Base-by-base conservation (phyloP, 2,797 vertebrate genomes). In the Falco columbarius region DNA sequence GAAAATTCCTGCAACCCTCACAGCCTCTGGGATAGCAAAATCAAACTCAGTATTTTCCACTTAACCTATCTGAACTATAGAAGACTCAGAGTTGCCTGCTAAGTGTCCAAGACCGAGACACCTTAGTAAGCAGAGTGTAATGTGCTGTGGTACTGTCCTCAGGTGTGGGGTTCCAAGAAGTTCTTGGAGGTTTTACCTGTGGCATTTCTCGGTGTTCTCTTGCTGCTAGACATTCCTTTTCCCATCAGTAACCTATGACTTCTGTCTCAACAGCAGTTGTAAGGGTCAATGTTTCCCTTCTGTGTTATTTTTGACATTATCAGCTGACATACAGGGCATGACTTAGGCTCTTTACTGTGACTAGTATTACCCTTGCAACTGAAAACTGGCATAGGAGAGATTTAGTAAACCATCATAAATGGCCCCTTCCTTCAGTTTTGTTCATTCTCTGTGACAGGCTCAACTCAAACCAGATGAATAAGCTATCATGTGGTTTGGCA, bases 401-500 rank as follows among this genome's bases (percentile, higher is more conserved):
- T 65, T 58, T 40, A 85, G 38, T 36, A 80, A 82, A 74, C n/a
- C 30, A 27, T 20, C 24, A 5, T 32, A 91, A 81, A 44, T 9
- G 49, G 8, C 19, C 14, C 6, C 7, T 80, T 58, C 47, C 38
- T 76, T 89, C 61, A 74, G 42, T 71, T 77, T 54, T 71, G 5
- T 11, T 90, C 21, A 4, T 65, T 84, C 75, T 47, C 19, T 86
- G 23, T 81, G 75, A 54, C 55, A 85, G n/a, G 30, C 19, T 83
- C 68, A 49, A 11, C 38, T 68, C 6, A 30, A 92, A 76, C 17
- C 46, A 71, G 61, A 59, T 42, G 36, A 89, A 77, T n/a, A 74
- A 71, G 27, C 42, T 81, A 20, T 38, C 2, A 1, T 0, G 0
- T 19, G 62, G 56, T 49, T 51, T 40, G 30, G 63, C 36, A 34